Evolutionary conservation across 2,113 vertebrate genomes (phyloP).

Genomic region (Bufo gargarizans): DNA sequence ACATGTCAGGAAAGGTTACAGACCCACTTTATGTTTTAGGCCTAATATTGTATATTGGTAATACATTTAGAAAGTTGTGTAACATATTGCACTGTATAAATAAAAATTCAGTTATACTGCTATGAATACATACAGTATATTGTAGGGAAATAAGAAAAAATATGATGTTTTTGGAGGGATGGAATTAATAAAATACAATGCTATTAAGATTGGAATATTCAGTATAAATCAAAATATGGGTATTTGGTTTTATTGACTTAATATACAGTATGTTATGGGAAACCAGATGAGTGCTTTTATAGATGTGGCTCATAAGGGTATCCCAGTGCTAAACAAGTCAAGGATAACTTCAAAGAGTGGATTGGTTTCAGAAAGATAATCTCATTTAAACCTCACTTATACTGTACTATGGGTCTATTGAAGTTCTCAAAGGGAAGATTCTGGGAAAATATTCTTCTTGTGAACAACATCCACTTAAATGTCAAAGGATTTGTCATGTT

Average conservation of each 20-base stretch:
- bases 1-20: too few species aligned
- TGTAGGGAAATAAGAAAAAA: background rate
- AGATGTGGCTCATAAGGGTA: background rate
- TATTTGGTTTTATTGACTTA: background rate
- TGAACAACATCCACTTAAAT: slow-evolving; percentile 21
- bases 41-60: too few species aligned
- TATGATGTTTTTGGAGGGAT: background rate
- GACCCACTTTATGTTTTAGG: too few species aligned
- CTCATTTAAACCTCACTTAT: slow-evolving; percentile 16
- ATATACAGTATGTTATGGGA: background rate
- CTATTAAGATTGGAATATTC: background rate
- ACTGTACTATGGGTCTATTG: background rate
- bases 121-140: background rate
- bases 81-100: background rate
- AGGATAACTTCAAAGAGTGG: slow-evolving; percentile 18
- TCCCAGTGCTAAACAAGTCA: background rate
- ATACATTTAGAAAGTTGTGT: background rate
- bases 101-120: background rate
- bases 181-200: background rate
- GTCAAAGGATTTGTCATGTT: slow-evolving; percentile 5
- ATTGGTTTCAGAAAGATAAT: slow-evolving; percentile 16
- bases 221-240: background rate
- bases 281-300: background rate
- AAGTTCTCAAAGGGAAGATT: slow-evolving; percentile 3
- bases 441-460: background rate